These are phyloP conservation scores for Hafferia zeledoni DNA, from an alignment of 2,797 vertebrate genomes.

Conservation along the genomic window DNA sequence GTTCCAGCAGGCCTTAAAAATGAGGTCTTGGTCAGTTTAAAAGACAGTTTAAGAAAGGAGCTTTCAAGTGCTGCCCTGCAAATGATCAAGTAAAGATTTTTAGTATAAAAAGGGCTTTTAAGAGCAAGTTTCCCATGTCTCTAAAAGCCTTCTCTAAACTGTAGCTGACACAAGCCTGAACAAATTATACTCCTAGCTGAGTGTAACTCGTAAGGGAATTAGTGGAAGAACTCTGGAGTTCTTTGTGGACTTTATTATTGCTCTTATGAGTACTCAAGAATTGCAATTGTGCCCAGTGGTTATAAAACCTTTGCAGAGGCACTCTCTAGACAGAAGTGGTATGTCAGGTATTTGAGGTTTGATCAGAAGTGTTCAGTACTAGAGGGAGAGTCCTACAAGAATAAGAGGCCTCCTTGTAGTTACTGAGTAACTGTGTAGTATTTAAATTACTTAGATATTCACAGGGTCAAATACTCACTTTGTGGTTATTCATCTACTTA, in stretches of 20 bases:
- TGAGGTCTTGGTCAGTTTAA: not conserved
- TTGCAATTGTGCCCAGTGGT: not conserved
- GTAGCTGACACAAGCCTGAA: accelerated
- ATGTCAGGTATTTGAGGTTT: not conserved
- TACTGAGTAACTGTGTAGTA: conserved; percentile 2
- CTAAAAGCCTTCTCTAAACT: not conserved
- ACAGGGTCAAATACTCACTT: not conserved
- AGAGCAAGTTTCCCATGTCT: not conserved
- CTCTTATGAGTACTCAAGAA: not conserved
- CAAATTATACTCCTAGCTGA: not conserved
- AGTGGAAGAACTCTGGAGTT: not conserved
- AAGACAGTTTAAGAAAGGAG: not conserved
- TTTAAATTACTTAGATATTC: conserved; percentile 42
- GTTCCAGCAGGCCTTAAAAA: not conserved
- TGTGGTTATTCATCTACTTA: conserved; percentile 48
- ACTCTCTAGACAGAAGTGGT: not conserved
- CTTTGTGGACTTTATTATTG: not conserved
- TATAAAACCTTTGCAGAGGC: not conserved
- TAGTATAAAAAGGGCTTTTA: not conserved
- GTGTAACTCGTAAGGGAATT: not conserved
- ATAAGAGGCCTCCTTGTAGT: not conserved
- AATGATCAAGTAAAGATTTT: not conserved
- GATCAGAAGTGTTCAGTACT: not conserved
- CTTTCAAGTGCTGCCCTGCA: not conserved
- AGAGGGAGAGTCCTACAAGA: not conserved